These are phyloP conservation scores for Leiothrix lutea DNA, from an alignment of 2,113 vertebrate genomes.

Conservation along the genomic window DNA sequence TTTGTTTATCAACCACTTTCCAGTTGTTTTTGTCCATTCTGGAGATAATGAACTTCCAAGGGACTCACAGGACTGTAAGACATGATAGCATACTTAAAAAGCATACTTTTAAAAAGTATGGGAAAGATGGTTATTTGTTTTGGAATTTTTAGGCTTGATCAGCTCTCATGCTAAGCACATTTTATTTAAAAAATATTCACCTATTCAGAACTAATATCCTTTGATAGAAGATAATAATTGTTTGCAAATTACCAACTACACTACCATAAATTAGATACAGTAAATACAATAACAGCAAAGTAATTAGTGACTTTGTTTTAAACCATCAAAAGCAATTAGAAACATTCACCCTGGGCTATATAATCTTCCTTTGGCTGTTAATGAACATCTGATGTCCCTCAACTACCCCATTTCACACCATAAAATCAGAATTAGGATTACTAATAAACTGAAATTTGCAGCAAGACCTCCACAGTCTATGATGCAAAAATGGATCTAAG, in stretches of 20 bases:
- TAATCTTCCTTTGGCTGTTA: not conserved
- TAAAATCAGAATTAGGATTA: not conserved
- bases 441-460: not conserved
- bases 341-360: not conserved
- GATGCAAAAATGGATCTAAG: not conserved
- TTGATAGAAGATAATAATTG: not conserved
- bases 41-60: constrained; percentile 22
- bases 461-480: not conserved
- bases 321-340: not conserved
- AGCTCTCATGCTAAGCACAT: not conserved
- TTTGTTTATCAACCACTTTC: constrained; percentile 39
- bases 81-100: not conserved
- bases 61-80: not conserved
- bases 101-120: not conserved
- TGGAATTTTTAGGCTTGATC: not conserved
- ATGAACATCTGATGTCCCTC: not conserved
- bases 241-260: not conserved
- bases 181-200: not conserved
- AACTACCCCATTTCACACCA: not conserved
- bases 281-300: not conserved
- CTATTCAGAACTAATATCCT: not conserved
- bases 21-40: not conserved
- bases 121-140: not conserved
- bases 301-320: not conserved
- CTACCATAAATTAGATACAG: not conserved